These are phyloP conservation scores for Drosophila antonietae DNA, from an alignment of 2,888 invertebrate species.

Conservation along the genomic window DNA sequence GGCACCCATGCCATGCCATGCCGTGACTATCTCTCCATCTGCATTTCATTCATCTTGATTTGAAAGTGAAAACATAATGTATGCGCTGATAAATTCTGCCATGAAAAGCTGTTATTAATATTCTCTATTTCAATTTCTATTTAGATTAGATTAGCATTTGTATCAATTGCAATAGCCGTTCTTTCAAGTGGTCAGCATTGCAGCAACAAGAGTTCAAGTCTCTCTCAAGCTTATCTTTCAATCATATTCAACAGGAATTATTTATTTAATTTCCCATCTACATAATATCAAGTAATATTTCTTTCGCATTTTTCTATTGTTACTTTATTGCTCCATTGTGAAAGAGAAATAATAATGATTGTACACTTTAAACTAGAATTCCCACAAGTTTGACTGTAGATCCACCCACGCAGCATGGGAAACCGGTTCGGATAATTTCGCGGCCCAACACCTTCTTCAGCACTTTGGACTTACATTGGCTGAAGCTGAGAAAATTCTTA, in stretches of 20 bases:
- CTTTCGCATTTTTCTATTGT: slow-evolving; percentile 29
- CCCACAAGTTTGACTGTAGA: slow-evolving; percentile 52
- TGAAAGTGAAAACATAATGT: slow-evolving; percentile 62
- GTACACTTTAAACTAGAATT: slow-evolving; percentile 39
- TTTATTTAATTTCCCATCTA: too few relatives aligned
- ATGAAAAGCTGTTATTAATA: neutral
- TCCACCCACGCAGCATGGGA: slow-evolving; percentile 75
- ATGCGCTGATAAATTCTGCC: slow-evolving; percentile 31
- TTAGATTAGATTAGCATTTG: neutral
- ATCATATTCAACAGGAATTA: too few relatives aligned
- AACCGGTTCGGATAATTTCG: slow-evolving; percentile 56
- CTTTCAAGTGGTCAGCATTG: too few relatives aligned
- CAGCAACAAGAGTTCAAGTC: too few relatives aligned
- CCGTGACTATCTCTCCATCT: slow-evolving; percentile 30
- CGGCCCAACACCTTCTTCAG: slow-evolving; percentile 57
- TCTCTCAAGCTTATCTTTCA: too few relatives aligned
- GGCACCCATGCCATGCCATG: slow-evolving; percentile 1
- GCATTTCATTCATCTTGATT: slow-evolving; percentile 26
- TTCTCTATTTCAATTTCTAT: neutral
- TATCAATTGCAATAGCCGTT: neutral
- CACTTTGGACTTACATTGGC: neutral
- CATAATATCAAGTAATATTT: neutral
- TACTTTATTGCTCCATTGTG: neutral
- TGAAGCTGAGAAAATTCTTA: slow-evolving; percentile 33
- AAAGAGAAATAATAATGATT: slow-evolving; percentile 17